Conservation (phyloP, 2,113 vertebrate species). For the Syngnathoides biaculeatus region DNA sequence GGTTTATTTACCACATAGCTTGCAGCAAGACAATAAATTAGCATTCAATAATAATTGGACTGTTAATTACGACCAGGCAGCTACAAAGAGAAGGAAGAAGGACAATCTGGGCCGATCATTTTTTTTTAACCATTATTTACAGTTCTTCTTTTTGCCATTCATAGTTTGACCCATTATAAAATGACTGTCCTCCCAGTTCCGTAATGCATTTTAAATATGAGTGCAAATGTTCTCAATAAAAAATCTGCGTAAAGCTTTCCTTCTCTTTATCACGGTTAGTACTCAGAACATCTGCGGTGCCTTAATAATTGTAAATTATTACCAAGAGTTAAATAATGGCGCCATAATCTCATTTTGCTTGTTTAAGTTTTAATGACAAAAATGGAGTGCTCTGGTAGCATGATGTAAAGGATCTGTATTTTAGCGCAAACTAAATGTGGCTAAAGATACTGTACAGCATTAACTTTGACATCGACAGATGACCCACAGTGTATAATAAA, state of each 20-base stretch:
- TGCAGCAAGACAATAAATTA: constrained; percentile 71
- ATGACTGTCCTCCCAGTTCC: background rate
- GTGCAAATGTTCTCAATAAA: background rate
- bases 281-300: background rate
- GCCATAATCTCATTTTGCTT: background rate
- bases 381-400: no score
- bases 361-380: background rate
- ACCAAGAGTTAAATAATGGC: background rate
- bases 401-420: no score
- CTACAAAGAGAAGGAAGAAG: constrained; percentile 30
- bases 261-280: background rate
- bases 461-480: no score
- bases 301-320: background rate
- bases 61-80: constrained; percentile 60
- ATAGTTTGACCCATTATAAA: background rate
- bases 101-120: constrained; percentile 27
- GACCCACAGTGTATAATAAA: no score
- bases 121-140: background rate
- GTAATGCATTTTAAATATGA: background rate
- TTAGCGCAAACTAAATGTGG: no score
- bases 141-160: constrained; percentile 7
- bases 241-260: background rate
- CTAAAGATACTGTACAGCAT: no score
- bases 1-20: constrained; percentile 73
- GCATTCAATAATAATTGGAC: constrained; percentile 69